These are phyloP conservation scores for Dascillus cervinus DNA, from an alignment of 2,888 invertebrate genomes.

Conservation along the genomic window DNA sequence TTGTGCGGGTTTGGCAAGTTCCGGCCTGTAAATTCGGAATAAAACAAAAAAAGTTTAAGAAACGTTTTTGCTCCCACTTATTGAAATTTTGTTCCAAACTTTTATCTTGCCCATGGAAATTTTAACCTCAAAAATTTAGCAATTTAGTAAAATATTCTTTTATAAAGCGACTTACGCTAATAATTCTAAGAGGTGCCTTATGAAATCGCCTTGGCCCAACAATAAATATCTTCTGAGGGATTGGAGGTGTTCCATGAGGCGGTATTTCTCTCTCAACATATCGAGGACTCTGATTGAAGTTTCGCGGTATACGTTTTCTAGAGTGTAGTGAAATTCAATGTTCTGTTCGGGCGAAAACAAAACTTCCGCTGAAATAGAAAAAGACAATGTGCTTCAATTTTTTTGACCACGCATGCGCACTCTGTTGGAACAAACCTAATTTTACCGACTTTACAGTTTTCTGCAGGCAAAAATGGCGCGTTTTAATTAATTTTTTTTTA, in stretches of 20 bases:
- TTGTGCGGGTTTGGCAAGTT: slow-evolving; percentile 79
- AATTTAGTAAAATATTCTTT: neutral
- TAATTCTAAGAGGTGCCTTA: slow-evolving; percentile 85
- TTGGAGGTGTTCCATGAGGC: slow-evolving; percentile 82
- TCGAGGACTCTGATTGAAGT: slow-evolving; percentile 81
- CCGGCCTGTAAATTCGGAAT: slow-evolving; percentile 66
- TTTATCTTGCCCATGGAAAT: too few species aligned
- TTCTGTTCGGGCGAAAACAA: slow-evolving; percentile 63
- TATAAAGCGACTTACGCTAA: slow-evolving; percentile 60
- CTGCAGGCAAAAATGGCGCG: too few species aligned
- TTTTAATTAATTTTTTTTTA: too few species aligned
- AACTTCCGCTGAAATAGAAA: slow-evolving; percentile 46
- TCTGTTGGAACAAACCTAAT: too few species aligned
- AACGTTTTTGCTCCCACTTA: too few species aligned
- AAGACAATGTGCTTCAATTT: too few species aligned
- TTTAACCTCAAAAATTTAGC: neutral
- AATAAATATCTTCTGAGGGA: slow-evolving; percentile 86
- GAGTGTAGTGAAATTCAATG: slow-evolving; percentile 69
- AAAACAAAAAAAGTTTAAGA: too few species aligned
- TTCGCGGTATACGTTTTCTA: slow-evolving; percentile 78
- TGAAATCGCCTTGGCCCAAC: slow-evolving; percentile 94
- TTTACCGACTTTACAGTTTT: too few species aligned
- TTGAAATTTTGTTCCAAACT: too few species aligned
- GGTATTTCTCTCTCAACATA: slow-evolving; percentile 79
- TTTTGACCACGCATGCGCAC: too few species aligned